A percentile compares a stretch with the other conserved stretches of the same genome.
Conservation (phyloP, 2,113 vertebrate genomes). For the Nestor notabilis region DNA sequence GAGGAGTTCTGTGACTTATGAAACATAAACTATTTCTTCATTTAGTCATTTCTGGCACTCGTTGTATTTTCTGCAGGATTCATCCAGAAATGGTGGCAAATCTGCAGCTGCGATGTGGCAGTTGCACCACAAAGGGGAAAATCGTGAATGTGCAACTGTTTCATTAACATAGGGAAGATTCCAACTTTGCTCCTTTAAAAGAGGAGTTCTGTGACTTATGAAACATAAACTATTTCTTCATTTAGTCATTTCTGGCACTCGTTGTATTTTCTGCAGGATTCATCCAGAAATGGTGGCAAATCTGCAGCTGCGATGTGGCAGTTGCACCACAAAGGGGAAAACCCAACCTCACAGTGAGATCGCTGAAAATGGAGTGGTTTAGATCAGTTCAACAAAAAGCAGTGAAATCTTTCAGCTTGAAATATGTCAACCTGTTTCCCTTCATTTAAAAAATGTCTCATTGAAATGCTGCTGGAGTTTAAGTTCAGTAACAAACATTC, state of each 20-base stretch:
- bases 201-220: neutral
- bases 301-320: neutral
- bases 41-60: neutral
- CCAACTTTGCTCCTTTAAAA: neutral
- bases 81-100: neutral
- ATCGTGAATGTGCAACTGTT: neutral
- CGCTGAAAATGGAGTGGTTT: neutral
- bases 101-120: neutral
- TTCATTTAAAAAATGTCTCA: neutral
- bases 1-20: neutral
- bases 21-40: neutral
- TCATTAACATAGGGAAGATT: neutral
- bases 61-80: neutral
- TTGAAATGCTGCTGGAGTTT: neutral
- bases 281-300: neutral
- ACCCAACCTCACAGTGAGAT: neutral
- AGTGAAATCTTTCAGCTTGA: neutral
- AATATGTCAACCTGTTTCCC: neutral
- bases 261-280: neutral
- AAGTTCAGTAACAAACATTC: slow-evolving; percentile 24
- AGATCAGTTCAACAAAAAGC: neutral
- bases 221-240: neutral
- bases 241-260: neutral
- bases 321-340: neutral
- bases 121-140: neutral